Evolutionary conservation across 2,888 invertebrate genomes (phyloP), one percentile per base, ranked within the genome.

Genomic region (Periphyllus acericola): DNA sequence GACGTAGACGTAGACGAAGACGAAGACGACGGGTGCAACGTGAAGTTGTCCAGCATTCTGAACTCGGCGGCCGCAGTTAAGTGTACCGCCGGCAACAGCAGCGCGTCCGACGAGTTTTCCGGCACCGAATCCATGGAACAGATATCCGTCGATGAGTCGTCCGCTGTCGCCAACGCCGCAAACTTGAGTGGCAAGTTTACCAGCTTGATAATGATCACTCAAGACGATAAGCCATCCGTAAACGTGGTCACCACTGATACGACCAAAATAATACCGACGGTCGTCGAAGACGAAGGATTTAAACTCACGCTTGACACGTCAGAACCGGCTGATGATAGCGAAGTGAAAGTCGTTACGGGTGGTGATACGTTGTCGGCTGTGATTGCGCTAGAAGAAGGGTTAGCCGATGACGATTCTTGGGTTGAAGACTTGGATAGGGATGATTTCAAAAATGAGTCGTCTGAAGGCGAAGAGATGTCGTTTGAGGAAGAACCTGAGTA

Each of bases 381-480:
- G 86, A 94, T 95, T 89, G 95, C 95, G 90, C 93, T 96, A 90
- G 96, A 96, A 92, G 96, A 97, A 92, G 96, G 96, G 90, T 92
- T 96, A 89, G 96, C 97, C 83, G 97, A 97, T 91, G 96, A 97
- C 92, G 97, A 97, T 91, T 96, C 96, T 89, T 97, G 97, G 97
- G 96, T 97, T 89, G 97, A 97, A 52, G 96, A 97, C 91, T 93
- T 96, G 89, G 95, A 95, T 91, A 72, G 91, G 89, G 90, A 90
- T 66, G 89, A 90, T 55, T 89, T 89, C 68, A 89, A 89, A 75
- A 94, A 95, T 90, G 93, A 94, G 25, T 91, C 91, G 14, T 91
- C 91, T 3, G 91, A 91, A 29, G 92, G 92, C 60, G 93, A 93
- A 91, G 94, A 94, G 71, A 93, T 21, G 90, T 93, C 86, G 91